Evolutionary conservation across 2,113 vertebrate genomes (phyloP), one percentile per base, ranked within the genome.

Genomic region (Brachyhypopomus gauderio): DNA sequence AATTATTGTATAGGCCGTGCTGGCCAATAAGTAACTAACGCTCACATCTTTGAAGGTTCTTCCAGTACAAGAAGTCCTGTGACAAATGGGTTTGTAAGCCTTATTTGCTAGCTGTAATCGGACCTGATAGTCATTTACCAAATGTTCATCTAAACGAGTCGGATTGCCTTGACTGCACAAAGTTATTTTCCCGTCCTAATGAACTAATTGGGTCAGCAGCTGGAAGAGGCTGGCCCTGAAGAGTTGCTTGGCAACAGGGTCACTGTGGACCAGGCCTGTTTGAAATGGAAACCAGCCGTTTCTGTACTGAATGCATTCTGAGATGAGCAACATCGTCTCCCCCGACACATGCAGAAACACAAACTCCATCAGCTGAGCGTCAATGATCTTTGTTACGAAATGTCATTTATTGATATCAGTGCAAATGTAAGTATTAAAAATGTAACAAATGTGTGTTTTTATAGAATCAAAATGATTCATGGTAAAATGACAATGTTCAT

Each of bases 191-290:
- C 85, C 79, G 88, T 85, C 86, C 66, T 77, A 27, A 73, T 83
- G 78, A 86, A 87, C 89, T 91, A 92, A 91, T 89, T 90, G 85
- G 89, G 87, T 87, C 88, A 88, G 84, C 89, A 90, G 89, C 87
- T 89, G 88, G 87, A 86, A 76, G 75, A 85, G 81, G 83, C 86
- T 84, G 86, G 88, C 85, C 72, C 88, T 86, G 80, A 73, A 67
- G 79, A 80, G 91, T 92, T 92, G 89, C 90, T 81, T 92, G 85
- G 92, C 89, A 92, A 93, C 91, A 59, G 79, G 83, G 82, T 88
- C 75, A 84, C 75, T 72, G 38, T 55, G 72, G 59, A 85, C 84
- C 38, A 70, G 82, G 85, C 14, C 83, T 81, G 58, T 80, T 79
- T 71, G 83, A 85, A 48, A 85, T 23, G 34, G 76, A 78, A 88